Percentiles rank a stretch among this genome's conserved stretches.
These are phyloP conservation scores for Latrodectus geometricus DNA, from an alignment of 1,140 invertebrate species.

Conservation along the genomic window DNA sequence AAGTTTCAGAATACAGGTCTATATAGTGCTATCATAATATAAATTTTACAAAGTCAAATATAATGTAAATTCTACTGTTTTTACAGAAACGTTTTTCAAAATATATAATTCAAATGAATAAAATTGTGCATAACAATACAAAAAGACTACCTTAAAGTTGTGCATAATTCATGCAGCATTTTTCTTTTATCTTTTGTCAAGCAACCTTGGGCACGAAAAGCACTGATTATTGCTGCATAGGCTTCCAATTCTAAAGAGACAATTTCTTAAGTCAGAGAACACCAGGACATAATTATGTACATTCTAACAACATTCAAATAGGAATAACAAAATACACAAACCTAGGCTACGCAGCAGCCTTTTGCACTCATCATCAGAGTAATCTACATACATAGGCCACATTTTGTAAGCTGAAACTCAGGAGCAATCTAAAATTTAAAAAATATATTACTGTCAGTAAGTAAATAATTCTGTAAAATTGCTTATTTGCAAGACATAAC, in stretches of 20 bases:
- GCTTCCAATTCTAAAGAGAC: conserved; percentile 83
- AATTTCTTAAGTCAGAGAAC: not conserved
- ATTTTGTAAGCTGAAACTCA: conserved; percentile 68
- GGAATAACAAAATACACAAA: conserved; percentile 71
- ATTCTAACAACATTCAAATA: conserved; percentile 30
- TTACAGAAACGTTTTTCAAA: not conserved
- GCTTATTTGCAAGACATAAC: too few species aligned
- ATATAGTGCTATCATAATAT: too few species aligned
- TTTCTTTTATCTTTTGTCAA: conserved; percentile 86
- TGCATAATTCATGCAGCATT: conserved; percentile 83
- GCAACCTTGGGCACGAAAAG: conserved; percentile 89
- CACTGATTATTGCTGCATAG: conserved; percentile 87
- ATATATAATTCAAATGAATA: not conserved
- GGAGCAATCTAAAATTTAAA: conserved; percentile 5
- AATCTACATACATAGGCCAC: conserved; percentile 80
- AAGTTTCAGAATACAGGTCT: too few species aligned
- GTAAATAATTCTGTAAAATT: too few species aligned
- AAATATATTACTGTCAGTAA: not conserved
- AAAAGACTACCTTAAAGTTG: conserved; percentile 73
- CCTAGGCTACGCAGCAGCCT: conserved; percentile 85
- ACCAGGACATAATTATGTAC: not conserved
- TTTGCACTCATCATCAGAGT: conserved; percentile 86
- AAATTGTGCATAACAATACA: not conserved
- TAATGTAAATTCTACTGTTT: conserved; percentile 4
- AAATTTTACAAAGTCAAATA: too few species aligned